These are phyloP conservation scores for Adelognathus sp. DNA, from an alignment of 2,888 invertebrate genomes.

Conservation along the genomic window DNA sequence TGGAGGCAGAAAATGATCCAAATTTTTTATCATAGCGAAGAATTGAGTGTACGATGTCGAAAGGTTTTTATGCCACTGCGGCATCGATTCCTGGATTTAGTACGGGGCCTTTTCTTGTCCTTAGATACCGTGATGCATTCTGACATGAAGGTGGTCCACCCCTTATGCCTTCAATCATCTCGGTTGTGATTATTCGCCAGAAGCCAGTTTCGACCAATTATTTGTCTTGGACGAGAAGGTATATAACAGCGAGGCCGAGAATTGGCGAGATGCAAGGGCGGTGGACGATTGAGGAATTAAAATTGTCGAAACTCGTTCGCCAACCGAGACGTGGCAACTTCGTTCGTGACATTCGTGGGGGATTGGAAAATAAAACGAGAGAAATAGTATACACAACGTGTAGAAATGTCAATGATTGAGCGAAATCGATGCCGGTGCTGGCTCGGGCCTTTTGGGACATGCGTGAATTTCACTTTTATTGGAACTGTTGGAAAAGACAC, in stretches of 20 bases:
- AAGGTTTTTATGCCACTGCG: not conserved
- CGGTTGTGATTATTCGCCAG: slow-evolving; percentile 73
- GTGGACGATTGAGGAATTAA: slow-evolving; percentile 75
- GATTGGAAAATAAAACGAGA: slow-evolving; percentile 11
- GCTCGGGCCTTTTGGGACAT: not conserved
- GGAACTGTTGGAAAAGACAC: not conserved
- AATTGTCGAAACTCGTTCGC: slow-evolving; percentile 70
- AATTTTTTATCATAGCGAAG: too few relatives aligned
- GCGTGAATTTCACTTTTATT: not conserved
- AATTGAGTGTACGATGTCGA: not conserved
- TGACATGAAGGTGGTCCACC: slow-evolving; percentile 34
- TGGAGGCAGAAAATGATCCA: too few relatives aligned
- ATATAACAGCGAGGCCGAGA: slow-evolving; percentile 1
- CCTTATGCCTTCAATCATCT: slow-evolving; percentile 67
- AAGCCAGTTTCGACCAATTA: slow-evolving; percentile 73
- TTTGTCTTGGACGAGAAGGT: slow-evolving; percentile 65
- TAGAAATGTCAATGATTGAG: not conserved
- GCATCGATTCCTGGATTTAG: slow-evolving; percentile 24
- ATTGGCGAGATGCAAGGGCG: slow-evolving; percentile 48
- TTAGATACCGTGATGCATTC: slow-evolving; percentile 15
- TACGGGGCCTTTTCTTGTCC: slow-evolving; percentile 32
- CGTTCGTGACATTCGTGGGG: slow-evolving; percentile 52
- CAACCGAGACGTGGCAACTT: slow-evolving; percentile 26
- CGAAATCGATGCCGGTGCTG: not conserved
- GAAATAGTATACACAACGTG: slow-evolving; percentile 5